Percentiles rank a stretch among this genome's conserved stretches.
These are phyloP conservation scores for Tychaedon coryphoeus DNA, from an alignment of 2,113 vertebrate genomes.

Conservation along the genomic window DNA sequence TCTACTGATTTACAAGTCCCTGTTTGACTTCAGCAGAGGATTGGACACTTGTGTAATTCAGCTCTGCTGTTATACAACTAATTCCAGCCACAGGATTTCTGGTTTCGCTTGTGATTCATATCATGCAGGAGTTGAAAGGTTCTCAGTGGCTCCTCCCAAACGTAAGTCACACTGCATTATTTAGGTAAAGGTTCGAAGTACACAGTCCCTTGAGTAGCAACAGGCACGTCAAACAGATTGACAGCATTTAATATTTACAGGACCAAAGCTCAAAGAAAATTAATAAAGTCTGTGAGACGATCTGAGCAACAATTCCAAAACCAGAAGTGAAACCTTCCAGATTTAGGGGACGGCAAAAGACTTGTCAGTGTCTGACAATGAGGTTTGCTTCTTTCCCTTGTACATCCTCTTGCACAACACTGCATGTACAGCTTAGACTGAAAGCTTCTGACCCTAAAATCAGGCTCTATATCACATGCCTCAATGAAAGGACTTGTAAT, in stretches of 20 bases:
- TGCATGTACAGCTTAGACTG: background rate
- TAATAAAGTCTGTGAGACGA: background rate
- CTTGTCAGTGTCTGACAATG: background rate
- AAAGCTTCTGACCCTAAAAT: conserved; percentile 1
- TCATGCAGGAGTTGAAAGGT: background rate
- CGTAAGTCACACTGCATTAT: background rate
- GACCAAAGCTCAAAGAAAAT: conserved; percentile 15
- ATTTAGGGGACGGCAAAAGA: background rate
- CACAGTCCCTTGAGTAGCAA: background rate
- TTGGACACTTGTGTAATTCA: background rate
- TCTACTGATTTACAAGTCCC: background rate
- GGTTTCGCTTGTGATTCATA: background rate
- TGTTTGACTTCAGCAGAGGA: background rate
- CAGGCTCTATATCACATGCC: background rate
- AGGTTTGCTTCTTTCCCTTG: background rate
- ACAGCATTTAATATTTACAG: conserved; percentile 26
- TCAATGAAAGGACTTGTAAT: background rate
- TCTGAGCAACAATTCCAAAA: background rate
- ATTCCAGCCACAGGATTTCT: background rate
- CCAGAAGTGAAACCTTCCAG: background rate
- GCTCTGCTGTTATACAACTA: background rate
- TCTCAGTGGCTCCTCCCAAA: background rate
- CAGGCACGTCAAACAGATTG: background rate
- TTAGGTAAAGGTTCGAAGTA: background rate
- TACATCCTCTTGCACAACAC: background rate